Conservation (phyloP, 2,888 invertebrate genomes). For the Drosophila melanosoma region DNA sequence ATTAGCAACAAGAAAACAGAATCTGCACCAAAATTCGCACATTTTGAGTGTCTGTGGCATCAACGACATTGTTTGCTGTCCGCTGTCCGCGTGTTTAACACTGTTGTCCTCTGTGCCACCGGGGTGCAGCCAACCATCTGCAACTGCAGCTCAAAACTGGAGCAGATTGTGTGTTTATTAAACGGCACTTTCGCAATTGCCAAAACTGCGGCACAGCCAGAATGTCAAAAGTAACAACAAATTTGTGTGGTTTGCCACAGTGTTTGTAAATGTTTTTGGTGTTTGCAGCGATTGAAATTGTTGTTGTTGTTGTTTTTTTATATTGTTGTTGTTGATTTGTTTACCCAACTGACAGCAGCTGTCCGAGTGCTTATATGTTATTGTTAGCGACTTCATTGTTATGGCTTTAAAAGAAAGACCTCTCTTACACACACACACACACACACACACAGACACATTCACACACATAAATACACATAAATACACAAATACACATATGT, state of each 20-base stretch:
- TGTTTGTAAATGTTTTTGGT: constrained; percentile 66
- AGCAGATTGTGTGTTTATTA: constrained; percentile 44
- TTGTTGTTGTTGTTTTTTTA: constrained; percentile 15
- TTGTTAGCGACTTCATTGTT: constrained; percentile 65
- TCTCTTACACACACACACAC: not conserved
- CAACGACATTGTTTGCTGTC: constrained; percentile 6
- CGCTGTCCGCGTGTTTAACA: constrained; percentile 51
- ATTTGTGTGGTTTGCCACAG: constrained; percentile 49
- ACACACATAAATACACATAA: not conserved
- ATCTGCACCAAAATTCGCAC: constrained; percentile 63
- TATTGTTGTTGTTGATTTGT: constrained; percentile 49
- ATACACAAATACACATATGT: not conserved
- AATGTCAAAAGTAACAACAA: constrained; percentile 35
- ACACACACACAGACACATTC: not conserved
- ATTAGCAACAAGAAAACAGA: constrained; percentile 38
- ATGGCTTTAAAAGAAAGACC: constrained; percentile 48
- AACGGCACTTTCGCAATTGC: constrained; percentile 32
- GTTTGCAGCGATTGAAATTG: constrained; percentile 43
- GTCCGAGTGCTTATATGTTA: constrained; percentile 49
- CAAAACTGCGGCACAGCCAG: constrained; percentile 22
- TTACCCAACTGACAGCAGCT: constrained; percentile 52
- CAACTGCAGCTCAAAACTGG: constrained; percentile 23
- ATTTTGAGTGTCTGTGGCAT: constrained; percentile 62
- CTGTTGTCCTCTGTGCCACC: constrained; percentile 42
- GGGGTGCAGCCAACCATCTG: not conserved